Conservation (phyloP, 2,888 invertebrate species). For the Caenorhabditis sinica region DNA sequence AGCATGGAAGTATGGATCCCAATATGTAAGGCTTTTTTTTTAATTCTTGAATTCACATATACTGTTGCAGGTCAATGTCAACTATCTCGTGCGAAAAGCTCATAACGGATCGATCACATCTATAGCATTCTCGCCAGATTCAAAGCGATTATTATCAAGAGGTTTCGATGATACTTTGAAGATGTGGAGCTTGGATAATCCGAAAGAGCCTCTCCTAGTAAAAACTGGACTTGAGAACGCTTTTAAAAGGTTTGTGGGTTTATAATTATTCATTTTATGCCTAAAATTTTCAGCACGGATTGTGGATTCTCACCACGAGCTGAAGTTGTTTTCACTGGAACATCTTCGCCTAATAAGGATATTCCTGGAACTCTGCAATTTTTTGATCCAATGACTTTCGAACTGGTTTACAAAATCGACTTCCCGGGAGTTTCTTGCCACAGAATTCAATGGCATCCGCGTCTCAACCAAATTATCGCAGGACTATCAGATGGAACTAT, state of each 20-base stretch:
- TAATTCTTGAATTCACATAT: too few relatives aligned
- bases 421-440: conserved; percentile 90
- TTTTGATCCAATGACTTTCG: conserved; percentile 90
- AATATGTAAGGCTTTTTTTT: too few relatives aligned
- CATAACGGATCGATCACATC: conserved; percentile 86
- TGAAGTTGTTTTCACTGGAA: conserved; percentile 91
- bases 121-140: conserved; percentile 92
- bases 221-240: conserved; percentile 89
- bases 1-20: conserved; percentile 96
- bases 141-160: conserved; percentile 70
- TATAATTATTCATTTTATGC: background rate
- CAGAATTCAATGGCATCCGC: conserved; percentile 95
- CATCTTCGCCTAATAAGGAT: conserved; percentile 87
- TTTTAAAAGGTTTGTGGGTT: conserved; percentile 86
- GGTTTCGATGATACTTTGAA: conserved; percentile 92
- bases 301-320: conserved; percentile 94
- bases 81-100: conserved; percentile 89
- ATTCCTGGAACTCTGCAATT: conserved; percentile 89
- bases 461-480: conserved; percentile 96
- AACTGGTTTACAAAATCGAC: conserved; percentile 89
- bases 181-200: conserved; percentile 90
- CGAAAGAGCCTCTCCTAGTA: conserved; percentile 89
- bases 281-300: conserved; percentile 85
- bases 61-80: conserved; percentile 88
- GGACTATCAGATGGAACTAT: conserved; percentile 89